Base-by-base conservation (phyloP, 2,888 invertebrate genomes). In the Patella pellucida region DNA sequence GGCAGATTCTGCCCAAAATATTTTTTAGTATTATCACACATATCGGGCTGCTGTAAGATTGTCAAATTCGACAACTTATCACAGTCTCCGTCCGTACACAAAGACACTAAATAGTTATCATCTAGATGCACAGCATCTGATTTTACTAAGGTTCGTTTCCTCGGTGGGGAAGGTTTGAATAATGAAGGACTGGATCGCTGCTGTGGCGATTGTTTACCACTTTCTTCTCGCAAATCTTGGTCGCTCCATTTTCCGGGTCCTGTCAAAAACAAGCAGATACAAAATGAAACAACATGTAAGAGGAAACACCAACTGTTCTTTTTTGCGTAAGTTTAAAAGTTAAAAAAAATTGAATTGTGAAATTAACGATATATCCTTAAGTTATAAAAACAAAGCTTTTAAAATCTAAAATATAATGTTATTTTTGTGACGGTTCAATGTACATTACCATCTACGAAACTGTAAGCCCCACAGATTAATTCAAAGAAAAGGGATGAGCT, bases 111-210 rank as follows among this genome's bases (percentile, higher is more conserved):
- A 71, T 95, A 92, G 81, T 94, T 95, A 91, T 95, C 95, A 76
- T 95, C 95, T 74, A 81, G 86, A 77, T 82, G 78, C 27, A 78
- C 78, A 85, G 94, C 94, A 71, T 87, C 94, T 91, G 95, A 95
- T 92, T 95, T 95, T 84, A 95, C 91, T 88, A 95, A 95, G 81
- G 95, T 95, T 90, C 94, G 95, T 77, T 95, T 94, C 84, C 94
- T 89, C 70, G 84, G 82, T 19, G 83, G 82, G 72, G 85, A 82
- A 75, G 82, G 77, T 62, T 84, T 81, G n/a, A 82, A 72, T 16
- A 85, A 79, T 15, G 84, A 81, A 14, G 86, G 83, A 27, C 82
- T 81, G n/a, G 85, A 83, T 15, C 82, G 81, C 73, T 78, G 78
- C 71, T 74, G 70, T 50, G 78, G 78, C 50, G 78, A 78, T 68